Conservation (phyloP, 1,140 invertebrate genomes). For the Papilio helenus region DNA sequence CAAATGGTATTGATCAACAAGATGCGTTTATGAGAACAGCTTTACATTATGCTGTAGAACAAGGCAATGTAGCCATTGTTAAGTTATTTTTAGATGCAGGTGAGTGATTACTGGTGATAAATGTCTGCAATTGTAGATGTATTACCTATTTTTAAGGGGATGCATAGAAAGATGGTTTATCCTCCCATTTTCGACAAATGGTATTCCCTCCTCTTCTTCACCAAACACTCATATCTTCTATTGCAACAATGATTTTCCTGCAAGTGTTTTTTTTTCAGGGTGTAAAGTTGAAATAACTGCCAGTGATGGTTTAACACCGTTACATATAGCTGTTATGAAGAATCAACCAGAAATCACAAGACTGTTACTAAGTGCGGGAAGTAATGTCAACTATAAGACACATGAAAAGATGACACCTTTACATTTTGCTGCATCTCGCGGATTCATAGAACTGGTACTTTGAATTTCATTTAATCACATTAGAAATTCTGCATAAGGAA, state of each 20-base stretch:
- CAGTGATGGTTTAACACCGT: slow-evolving; percentile 69
- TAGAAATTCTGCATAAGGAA: neutral
- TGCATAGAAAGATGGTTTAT: no score
- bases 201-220: no score
- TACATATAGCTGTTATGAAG: slow-evolving; percentile 70
- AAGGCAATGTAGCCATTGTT: slow-evolving; percentile 64
- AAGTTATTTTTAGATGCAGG: slow-evolving; percentile 69
- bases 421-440: slow-evolving; percentile 74
- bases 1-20: slow-evolving; percentile 73
- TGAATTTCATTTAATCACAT: slow-evolving; percentile 12
- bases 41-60: slow-evolving; percentile 74
- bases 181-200: no score
- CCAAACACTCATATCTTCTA: no score
- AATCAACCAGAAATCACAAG: slow-evolving; percentile 66
- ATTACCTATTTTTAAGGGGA: no score
- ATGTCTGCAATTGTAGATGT: no score
- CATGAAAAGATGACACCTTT: slow-evolving; percentile 76
- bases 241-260: neutral
- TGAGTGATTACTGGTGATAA: slow-evolving; percentile 40
- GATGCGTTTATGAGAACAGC: slow-evolving; percentile 77
- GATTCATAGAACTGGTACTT: slow-evolving; percentile 69
- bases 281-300: slow-evolving; percentile 72
- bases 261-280: slow-evolving; percentile 53
- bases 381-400: slow-evolving; percentile 73
- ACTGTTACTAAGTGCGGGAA: slow-evolving; percentile 61